A percentile compares a stretch with the other conserved stretches of the same genome.
phyloP scores from a whole-genome alignment of 2,113 vertebrate species.

The Neopipo cinnamomea region DNA sequence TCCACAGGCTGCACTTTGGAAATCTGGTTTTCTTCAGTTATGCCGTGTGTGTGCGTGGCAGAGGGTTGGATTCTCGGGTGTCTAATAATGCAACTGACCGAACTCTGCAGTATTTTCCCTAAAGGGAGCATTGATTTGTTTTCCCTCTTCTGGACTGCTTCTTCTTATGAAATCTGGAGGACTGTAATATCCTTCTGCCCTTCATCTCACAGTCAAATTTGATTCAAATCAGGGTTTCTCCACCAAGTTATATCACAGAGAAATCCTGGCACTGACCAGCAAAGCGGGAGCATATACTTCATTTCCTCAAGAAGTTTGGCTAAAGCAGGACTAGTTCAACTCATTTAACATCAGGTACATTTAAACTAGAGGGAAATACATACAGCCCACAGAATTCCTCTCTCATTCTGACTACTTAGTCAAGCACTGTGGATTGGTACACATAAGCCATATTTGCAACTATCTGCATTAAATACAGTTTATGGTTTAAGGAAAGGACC shows the following conservation, averaged over 20 bases:
- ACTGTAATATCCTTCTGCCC: background rate
- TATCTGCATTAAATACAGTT: background rate
- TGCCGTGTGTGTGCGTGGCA: background rate
- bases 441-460: background rate
- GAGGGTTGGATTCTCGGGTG: background rate
- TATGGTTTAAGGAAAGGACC: background rate
- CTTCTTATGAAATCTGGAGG: background rate
- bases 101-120: background rate
- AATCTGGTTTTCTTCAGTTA: background rate
- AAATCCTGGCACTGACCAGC: background rate
- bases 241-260: background rate
- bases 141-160: background rate
- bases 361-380: background rate
- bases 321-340: background rate
- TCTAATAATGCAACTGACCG: background rate
- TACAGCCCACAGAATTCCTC: background rate
- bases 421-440: background rate
- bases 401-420: background rate
- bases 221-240: background rate
- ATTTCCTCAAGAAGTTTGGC: background rate
- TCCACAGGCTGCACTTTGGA: background rate
- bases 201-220: constrained; percentile 13
- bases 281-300: background rate
- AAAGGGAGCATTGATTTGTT: background rate
- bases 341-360: background rate